phyloP scores from a whole-genome alignment of 2,797 vertebrate genomes.

The Antennarius maculatus region DNA sequence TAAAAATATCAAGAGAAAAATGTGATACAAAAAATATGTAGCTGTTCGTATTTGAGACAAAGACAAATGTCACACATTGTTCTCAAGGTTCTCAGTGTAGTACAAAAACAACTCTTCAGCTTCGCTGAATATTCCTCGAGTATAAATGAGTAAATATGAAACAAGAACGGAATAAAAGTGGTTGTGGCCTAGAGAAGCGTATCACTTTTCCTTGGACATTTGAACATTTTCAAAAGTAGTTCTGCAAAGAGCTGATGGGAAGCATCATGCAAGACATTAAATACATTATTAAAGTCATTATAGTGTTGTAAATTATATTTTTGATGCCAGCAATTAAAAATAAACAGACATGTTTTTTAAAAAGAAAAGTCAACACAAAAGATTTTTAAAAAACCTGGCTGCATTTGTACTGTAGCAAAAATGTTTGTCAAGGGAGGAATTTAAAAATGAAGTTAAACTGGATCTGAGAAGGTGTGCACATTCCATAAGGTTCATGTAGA shows the following conservation, averaged over 20 bases:
- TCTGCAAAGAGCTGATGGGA: neutral
- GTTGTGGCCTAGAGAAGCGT: neutral
- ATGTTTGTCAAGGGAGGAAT: neutral
- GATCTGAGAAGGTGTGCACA: neutral
- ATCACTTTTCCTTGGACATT: neutral
- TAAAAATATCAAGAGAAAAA: no score
- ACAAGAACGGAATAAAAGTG: no score
- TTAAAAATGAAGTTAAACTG: conserved; percentile 41
- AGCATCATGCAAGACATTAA: neutral
- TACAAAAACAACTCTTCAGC: no score
- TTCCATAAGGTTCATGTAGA: conserved; percentile 7
- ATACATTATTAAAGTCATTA: no score
- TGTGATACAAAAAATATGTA: no score
- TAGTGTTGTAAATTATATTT: neutral
- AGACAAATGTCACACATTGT: neutral
- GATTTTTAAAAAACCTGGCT: neutral
- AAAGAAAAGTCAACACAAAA: neutral
- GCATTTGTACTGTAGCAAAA: neutral
- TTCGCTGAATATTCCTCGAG: neutral
- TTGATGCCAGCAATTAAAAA: neutral
- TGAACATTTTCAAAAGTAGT: neutral
- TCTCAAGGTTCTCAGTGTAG: no score
- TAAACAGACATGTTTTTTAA: neutral
- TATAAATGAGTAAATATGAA: no score
- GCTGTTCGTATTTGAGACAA: no score